Evolutionary conservation across 2,888 invertebrate genomes (phyloP).

Genomic region (Anthophora plumipes): DNA sequence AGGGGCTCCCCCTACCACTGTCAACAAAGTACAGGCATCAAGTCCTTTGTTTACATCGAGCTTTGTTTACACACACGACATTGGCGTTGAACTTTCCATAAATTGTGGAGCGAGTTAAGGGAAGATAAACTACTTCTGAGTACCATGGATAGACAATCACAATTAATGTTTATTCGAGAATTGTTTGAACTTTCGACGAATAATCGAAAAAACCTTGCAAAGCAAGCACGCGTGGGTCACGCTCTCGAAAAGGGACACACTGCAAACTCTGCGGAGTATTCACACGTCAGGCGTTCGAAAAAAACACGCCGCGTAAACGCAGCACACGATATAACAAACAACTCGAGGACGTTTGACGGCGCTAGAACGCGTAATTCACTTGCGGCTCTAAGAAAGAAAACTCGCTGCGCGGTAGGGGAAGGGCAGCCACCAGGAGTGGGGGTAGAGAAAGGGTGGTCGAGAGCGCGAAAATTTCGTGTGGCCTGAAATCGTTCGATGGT

Average conservation of each 20-base stretch:
- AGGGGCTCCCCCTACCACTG: too few relatives aligned
- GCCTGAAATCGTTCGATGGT: background rate
- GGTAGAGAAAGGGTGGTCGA: slow-evolving; percentile 18
- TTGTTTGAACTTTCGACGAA: background rate
- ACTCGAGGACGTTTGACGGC: background rate
- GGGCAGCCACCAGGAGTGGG: background rate
- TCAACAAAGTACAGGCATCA: too few relatives aligned
- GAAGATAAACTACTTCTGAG: too few relatives aligned
- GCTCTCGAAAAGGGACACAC: slow-evolving; percentile 18
- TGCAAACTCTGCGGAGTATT: background rate
- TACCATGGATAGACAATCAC: too few relatives aligned
- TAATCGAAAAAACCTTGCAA: background rate
- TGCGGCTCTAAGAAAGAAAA: slow-evolving; percentile 19
- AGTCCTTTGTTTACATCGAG: too few relatives aligned
- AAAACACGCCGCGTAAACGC: background rate
- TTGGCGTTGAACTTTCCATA: too few relatives aligned
- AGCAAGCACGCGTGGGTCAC: slow-evolving; percentile 1
- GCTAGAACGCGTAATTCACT: slow-evolving; percentile 16
- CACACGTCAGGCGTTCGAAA: background rate
- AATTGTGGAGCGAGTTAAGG: too few relatives aligned
- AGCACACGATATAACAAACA: slow-evolving; percentile 4
- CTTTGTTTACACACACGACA: too few relatives aligned
- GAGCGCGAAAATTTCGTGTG: slow-evolving; percentile 21
- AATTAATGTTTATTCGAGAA: too few relatives aligned
- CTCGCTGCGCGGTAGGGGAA: slow-evolving; percentile 8